phyloP scores from a whole-genome alignment of 1,140 invertebrate species.

The Scaptomyza graminum region DNA sequence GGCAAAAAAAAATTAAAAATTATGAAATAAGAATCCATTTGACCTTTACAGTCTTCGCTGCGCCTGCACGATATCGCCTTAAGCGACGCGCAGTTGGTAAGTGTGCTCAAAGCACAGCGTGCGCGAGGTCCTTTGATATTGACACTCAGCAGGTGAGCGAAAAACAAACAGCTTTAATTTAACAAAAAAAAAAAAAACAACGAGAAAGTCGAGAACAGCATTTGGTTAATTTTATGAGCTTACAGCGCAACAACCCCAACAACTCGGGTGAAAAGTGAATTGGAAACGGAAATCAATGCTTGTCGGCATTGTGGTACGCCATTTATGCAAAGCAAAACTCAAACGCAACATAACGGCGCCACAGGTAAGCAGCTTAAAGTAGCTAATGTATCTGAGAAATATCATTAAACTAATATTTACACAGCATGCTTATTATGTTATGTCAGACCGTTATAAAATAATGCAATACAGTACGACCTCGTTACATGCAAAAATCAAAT shows the following conservation, averaged over 20 bases:
- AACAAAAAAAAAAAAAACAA: background rate
- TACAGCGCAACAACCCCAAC: constrained; percentile 37
- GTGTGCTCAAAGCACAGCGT: constrained; percentile 66
- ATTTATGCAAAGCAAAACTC: constrained; percentile 39
- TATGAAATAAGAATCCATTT: constrained; percentile 13
- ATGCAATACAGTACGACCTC: too few species aligned
- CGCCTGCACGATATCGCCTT: constrained; percentile 66
- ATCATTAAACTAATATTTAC: background rate
- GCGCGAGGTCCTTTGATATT: constrained; percentile 68
- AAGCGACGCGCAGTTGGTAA: constrained; percentile 65
- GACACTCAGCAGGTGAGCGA: constrained; percentile 73
- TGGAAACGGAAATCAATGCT: constrained; percentile 17
- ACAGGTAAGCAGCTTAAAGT: constrained; percentile 41
- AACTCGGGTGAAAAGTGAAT: background rate
- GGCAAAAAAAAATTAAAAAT: too few species aligned
- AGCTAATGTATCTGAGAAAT: background rate
- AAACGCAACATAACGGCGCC: constrained; percentile 34
- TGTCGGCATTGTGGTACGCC: constrained; percentile 69
- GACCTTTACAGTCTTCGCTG: constrained; percentile 54
- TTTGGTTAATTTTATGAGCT: constrained; percentile 34
- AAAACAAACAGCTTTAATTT: constrained; percentile 2
- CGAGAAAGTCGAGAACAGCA: background rate
- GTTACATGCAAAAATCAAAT: too few species aligned
- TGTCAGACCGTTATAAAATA: background rate
- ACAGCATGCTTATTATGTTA: background rate